Conservation (phyloP, 2,113 vertebrate genomes). For the Tympanuchus pallidicinctus region DNA sequence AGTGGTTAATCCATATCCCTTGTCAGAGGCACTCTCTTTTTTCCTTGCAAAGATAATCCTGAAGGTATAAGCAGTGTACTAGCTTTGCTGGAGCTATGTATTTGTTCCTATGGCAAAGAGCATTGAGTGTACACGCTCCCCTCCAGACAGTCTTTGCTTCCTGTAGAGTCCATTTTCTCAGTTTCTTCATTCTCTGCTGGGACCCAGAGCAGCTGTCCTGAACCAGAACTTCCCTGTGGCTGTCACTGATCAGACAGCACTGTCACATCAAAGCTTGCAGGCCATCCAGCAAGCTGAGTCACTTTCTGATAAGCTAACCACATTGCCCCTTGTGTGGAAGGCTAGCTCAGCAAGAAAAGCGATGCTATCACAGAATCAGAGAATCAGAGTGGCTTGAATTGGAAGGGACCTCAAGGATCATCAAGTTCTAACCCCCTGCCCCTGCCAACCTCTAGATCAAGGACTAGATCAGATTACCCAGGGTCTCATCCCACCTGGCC, state of each 20-base stretch:
- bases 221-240: background rate
- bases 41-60: background rate
- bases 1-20: background rate
- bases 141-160: background rate
- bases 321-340: background rate
- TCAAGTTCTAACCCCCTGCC: too few species aligned
- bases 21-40: background rate
- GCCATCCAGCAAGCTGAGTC: background rate
- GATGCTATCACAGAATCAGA: background rate
- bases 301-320: background rate
- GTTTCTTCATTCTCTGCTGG: background rate
- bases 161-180: background rate
- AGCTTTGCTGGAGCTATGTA: background rate
- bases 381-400: too few species aligned
- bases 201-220: background rate
- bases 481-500: too few species aligned
- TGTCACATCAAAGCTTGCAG: background rate
- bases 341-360: background rate
- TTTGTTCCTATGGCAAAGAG: background rate
- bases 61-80: background rate
- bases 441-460: too few species aligned
- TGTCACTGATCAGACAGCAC: background rate
- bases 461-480: too few species aligned
- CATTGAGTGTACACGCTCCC: fast-evolving
- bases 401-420: too few species aligned